Base-by-base conservation (phyloP, 2,888 invertebrate species). In the Junonia oenone region DNA sequence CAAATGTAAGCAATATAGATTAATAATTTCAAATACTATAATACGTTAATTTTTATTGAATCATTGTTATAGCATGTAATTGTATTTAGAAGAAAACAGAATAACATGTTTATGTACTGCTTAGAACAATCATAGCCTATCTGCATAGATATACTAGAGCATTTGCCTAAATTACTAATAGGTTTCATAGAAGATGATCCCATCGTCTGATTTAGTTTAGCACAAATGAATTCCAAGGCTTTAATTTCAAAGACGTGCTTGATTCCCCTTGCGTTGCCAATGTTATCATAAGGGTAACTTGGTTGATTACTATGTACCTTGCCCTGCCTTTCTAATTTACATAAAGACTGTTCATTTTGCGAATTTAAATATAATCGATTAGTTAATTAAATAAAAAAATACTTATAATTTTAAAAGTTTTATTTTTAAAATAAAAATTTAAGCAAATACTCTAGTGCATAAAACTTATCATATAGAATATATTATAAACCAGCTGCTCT, bases 1-100 rank as follows among this genome's bases (percentile, higher is more conserved):
- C 90, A 90, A 90, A 89, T 75, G 85, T 78, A 80, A 90, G 90
- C 90, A 90, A 90, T 90, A 90, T 90, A 89, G 85, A 77, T 79
- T 79, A 76, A 66, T 78, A 76, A 81, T 77, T 83, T 83, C 71
- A 78, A 81, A 75, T 76, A 77, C 64, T 75, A 75, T 78, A 81
- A 65, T 63, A 80, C 75, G 79, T 83, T 84, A 78, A 76, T 82
- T 83, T 83, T 66, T 64, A 64, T 58, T 79, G 80, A 72, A 72
- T 75, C 72, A 82, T 82, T 87, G 83, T 81, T 86, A 86, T 79
- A 83, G 76, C 69, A 73, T 77, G 80, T 81, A 82, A 78, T 81
- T 80, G 71, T 83, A 81, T 75, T 75, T 78, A 81, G 72, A 73
- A 52, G 56, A 63, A 72, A 70, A 65, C 65, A 66, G 68, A 76